phyloP scores from a whole-genome alignment of 2,113 vertebrate species.

The Ciconia maguari region DNA sequence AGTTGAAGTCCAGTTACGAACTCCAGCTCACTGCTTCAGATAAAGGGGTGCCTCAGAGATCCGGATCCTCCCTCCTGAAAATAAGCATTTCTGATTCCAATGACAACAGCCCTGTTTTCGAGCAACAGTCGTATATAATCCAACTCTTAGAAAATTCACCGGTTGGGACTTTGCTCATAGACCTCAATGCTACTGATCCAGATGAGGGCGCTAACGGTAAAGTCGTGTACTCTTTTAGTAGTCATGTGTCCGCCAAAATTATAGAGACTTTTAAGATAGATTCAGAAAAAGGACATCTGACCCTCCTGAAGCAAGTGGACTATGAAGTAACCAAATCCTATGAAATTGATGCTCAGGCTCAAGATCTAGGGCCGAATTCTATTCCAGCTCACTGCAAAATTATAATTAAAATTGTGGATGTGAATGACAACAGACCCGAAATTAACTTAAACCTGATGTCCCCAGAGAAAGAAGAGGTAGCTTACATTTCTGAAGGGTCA shows the following conservation, averaged over 20 bases:
- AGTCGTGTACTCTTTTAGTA: constrained; percentile 93
- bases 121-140: constrained; percentile 86
- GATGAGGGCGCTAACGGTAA: constrained; percentile 97
- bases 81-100: constrained; percentile 96
- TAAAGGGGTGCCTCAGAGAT: constrained; percentile 87
- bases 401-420: constrained; percentile 91
- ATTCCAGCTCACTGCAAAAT: constrained; percentile 97
- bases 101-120: constrained; percentile 94
- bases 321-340: constrained; percentile 88
- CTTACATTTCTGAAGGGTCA: constrained; percentile 90
- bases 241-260: constrained; percentile 91
- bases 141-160: constrained; percentile 87
- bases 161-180: constrained; percentile 86
- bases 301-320: constrained; percentile 91
- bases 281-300: constrained; percentile 88
- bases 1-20: constrained; percentile 87
- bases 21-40: constrained; percentile 91
- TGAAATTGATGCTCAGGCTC: constrained; percentile 94
- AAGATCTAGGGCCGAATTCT: constrained; percentile 95
- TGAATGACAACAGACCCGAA: constrained; percentile 97
- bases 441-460: constrained; percentile 96
- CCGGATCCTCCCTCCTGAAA: constrained; percentile 90
- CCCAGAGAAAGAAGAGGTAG: constrained; percentile 89
- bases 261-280: constrained; percentile 92
- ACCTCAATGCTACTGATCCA: constrained; percentile 96